Conservation (phyloP, 2,888 invertebrate species). For the Alloscopus bannaensis region DNA sequence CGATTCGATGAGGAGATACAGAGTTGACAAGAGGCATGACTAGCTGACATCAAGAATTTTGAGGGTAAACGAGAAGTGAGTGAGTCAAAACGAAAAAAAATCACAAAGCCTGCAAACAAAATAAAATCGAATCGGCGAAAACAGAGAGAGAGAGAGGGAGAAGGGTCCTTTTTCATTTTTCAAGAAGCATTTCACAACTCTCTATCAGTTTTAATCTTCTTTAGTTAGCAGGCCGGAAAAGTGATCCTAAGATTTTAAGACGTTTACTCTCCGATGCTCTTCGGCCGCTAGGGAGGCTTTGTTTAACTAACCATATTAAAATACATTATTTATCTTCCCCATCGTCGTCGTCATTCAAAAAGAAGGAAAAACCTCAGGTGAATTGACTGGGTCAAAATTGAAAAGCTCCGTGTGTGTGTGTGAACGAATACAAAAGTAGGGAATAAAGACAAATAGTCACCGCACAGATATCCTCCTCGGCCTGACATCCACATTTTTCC, state of each 20-base stretch:
- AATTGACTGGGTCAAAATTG: conserved; percentile 2
- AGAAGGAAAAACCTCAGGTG: neutral
- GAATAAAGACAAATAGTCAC: too few relatives aligned
- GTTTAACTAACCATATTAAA: conserved; percentile 64
- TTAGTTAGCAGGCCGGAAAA: conserved; percentile 59
- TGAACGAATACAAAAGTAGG: too few relatives aligned
- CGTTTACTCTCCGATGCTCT: conserved; percentile 55
- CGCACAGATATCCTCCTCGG: too few relatives aligned
- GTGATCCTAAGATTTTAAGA: conserved; percentile 57
- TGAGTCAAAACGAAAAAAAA: conserved; percentile 26
- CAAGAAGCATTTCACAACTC: conserved; percentile 28
- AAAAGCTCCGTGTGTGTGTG: neutral
- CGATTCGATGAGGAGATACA: conserved; percentile 22
- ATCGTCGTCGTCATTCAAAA: conserved; percentile 28
- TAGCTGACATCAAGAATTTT: conserved; percentile 51
- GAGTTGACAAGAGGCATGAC: conserved; percentile 50
- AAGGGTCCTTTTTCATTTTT: conserved; percentile 29
- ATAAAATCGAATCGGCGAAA: conserved; percentile 45
- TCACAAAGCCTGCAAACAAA: conserved; percentile 51
- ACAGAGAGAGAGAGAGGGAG: conserved; percentile 14
- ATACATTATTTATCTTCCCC: conserved; percentile 49
- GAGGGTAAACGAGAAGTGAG: neutral
- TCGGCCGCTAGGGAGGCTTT: too few relatives aligned
- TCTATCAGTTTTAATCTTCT: conserved; percentile 57
- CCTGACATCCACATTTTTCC: too few relatives aligned